Conservation (phyloP, 2,797 vertebrate species). For the Hirundo rustica region DNA sequence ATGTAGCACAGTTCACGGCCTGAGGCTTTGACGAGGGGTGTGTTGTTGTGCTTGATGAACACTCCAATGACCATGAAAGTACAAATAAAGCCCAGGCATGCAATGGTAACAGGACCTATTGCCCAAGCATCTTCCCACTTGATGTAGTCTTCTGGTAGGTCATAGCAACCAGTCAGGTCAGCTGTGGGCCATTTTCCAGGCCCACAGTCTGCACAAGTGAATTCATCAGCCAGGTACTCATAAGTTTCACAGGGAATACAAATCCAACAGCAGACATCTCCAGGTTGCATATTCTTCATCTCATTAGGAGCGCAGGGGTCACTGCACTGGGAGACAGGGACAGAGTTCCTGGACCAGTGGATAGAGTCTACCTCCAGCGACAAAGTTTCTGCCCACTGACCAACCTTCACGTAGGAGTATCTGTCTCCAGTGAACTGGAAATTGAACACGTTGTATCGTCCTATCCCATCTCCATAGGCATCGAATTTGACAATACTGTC, state of each 20-base stretch:
- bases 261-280: constrained; percentile 99
- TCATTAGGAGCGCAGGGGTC: constrained; percentile 96
- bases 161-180: constrained; percentile 90
- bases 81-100: constrained; percentile 93
- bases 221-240: constrained; percentile 93
- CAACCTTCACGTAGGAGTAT: constrained; percentile 90
- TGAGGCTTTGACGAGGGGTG: constrained; percentile 95
- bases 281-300: constrained; percentile 99
- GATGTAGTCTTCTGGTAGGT: constrained; percentile 97
- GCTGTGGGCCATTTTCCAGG: constrained; percentile 93
- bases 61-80: constrained; percentile 91
- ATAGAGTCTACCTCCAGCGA: constrained; percentile 87
- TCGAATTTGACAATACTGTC: constrained; percentile 96
- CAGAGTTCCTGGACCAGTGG: constrained; percentile 87
- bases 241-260: constrained; percentile 96
- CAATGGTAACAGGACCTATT: constrained; percentile 93
- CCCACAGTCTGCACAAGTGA: constrained; percentile 92
- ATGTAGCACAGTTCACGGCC: constrained; percentile 97
- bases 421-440: constrained; percentile 86
- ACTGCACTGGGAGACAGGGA: constrained; percentile 94
- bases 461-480: constrained; percentile 91
- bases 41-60: constrained; percentile 93
- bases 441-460: constrained; percentile 97
- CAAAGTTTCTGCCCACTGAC: constrained; percentile 94
- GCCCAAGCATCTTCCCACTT: constrained; percentile 99